These are phyloP conservation scores for Rotaria socialis DNA, from an alignment of 2,888 invertebrate species.

Conservation along the genomic window DNA sequence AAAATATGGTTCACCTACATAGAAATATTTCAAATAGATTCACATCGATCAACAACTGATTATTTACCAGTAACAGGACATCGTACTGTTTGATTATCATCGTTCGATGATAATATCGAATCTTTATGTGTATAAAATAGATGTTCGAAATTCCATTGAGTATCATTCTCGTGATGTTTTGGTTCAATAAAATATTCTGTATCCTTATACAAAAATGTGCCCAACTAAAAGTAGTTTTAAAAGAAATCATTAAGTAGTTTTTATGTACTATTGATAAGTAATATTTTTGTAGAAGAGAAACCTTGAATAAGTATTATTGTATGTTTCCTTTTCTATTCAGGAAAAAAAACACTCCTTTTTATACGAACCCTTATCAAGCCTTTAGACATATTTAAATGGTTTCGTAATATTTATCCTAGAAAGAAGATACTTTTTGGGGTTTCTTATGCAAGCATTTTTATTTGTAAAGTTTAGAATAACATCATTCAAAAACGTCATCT, in stretches of 20 bases:
- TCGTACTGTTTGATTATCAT: not conserved
- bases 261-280: too few relatives aligned
- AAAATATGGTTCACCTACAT: conserved; percentile 10
- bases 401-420: not conserved
- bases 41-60: too few relatives aligned
- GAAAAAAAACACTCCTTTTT: too few relatives aligned
- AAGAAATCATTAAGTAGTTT: not conserved
- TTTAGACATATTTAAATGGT: not conserved
- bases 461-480: too few relatives aligned
- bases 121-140: conserved; percentile 32
- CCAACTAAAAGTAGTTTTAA: not conserved
- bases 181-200: conserved; percentile 31
- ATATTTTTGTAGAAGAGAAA: too few relatives aligned
- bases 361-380: not conserved
- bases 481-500: too few relatives aligned
- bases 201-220: conserved; percentile 12
- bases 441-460: not conserved
- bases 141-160: conserved; percentile 28
- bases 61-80: conserved; percentile 13
- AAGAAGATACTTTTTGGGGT: not conserved
- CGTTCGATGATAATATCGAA: not conserved
- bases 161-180: not conserved
- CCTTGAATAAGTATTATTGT: too few relatives aligned
- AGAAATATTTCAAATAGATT: not conserved
- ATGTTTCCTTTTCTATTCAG: too few relatives aligned